A percentile compares a stretch with the other conserved stretches of the same genome.
Evolutionary conservation across 2,797 vertebrate genomes (phyloP).

Genomic region (Oreortyx pictus): DNA sequence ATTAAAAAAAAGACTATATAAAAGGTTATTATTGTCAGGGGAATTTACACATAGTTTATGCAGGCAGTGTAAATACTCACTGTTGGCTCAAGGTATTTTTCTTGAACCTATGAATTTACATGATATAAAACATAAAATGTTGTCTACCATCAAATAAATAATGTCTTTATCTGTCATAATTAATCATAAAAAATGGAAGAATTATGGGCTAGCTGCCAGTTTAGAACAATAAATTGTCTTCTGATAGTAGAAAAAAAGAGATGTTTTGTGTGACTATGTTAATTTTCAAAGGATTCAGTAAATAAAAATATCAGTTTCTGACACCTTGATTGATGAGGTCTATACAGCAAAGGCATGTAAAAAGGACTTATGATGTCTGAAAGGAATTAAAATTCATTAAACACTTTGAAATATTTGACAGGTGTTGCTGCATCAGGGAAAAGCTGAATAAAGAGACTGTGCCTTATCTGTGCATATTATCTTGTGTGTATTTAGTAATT

Average conservation of each 20-base stretch:
- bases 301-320: conserved; percentile 17
- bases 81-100: conserved; percentile 16
- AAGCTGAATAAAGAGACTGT: not conserved
- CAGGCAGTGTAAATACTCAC: conserved; percentile 30
- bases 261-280: not conserved
- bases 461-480: not conserved
- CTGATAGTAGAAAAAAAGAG: not conserved
- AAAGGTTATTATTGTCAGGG: conserved; percentile 33
- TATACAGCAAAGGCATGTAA: not conserved
- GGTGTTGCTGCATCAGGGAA: not conserved
- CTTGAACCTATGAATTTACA: conserved; percentile 41
- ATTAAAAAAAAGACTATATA: conserved; percentile 44
- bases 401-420: not conserved
- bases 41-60: conserved; percentile 23
- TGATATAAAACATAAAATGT: conserved; percentile 45
- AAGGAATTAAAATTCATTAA: conserved; percentile 37
- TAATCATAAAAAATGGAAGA: conserved; percentile 13
- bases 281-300: conserved; percentile 33
- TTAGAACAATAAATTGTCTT: conserved; percentile 41
- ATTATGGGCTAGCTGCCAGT: conserved; percentile 2
- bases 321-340: not conserved
- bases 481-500: conserved; percentile 1
- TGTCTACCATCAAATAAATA: conserved; percentile 21
- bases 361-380: not conserved
- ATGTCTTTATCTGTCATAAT: conserved; percentile 15